Evolutionary conservation across 2,797 vertebrate genomes (phyloP), one percentile per base, ranked within the genome.

Genomic region (Sparidentex hasta): DNA sequence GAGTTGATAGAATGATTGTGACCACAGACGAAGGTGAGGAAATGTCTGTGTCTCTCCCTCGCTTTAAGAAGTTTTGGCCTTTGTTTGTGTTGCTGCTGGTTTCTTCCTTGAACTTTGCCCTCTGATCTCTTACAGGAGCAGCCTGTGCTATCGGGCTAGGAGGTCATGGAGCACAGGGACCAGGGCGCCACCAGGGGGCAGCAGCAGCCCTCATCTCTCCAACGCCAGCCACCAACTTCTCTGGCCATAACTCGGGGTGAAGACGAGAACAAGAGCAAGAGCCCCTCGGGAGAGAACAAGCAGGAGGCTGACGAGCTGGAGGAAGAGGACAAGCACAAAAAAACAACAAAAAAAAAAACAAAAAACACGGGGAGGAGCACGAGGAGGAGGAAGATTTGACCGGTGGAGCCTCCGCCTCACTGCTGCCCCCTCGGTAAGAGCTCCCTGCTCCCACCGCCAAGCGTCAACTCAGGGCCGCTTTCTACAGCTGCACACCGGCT

Each of bases 121-220:
- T 2, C 38, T 74, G 7, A 17, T 56, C 33, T 17, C 57, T 74
- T 25, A 59, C 76, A 91, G 86, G 64, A 90, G 61, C 74, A 80
- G 93, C 93, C 93, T 91, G 92, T 92, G 89, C 90, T 78, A 86
- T 86, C 86, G 72, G 72, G 87, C 85, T 73, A 63, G 75, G 77
- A 90, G 80, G 88, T 90, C 84, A 77, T 61, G 72, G 70, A 81
- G 86, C 86, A 91, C 82, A 82, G 91, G 62, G 96, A 95, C 82
- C 93, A 89, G 21, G 93, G 94, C 87, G 85, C 74, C 96, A 96
- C 89, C 95, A 95, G 92, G 97, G 93, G 96, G 75, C 97, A 97
- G 93, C 95, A 95, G 72, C 95, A 95, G 92, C 92, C 96, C 92
- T 96, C 96, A 95, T 94, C 20, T 96, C 95, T 50, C 93, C 95